A percentile compares a stretch with the other conserved stretches of the same genome.
Conservation (phyloP, 2,888 invertebrate genomes). For the Stictocephala bisonia region DNA sequence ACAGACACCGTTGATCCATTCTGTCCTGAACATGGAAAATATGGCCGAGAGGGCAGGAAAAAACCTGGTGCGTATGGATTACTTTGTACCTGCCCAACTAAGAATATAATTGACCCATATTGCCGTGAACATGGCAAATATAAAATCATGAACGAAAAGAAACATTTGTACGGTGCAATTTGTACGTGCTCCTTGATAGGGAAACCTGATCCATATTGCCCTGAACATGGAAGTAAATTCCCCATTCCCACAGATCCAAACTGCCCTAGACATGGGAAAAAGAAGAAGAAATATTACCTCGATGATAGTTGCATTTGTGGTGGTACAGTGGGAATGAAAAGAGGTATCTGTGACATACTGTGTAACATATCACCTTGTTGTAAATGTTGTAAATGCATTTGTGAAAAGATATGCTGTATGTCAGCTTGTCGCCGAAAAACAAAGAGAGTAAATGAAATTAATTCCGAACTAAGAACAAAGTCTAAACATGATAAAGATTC, state of each 20-base stretch:
- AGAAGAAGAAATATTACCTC: too few relatives aligned
- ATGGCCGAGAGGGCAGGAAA: neutral
- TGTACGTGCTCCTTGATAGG: neutral
- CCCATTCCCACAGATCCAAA: neutral
- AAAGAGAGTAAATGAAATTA: neutral
- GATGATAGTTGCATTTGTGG: neutral
- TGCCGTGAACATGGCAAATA: conserved; percentile 16
- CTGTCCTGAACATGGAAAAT: neutral
- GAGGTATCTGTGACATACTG: neutral
- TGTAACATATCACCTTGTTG: neutral
- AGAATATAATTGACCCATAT: neutral
- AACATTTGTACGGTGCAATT: neutral
- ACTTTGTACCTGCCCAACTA: conserved; percentile 4
- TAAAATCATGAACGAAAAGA: neutral
- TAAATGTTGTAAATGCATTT: conserved; percentile 7
- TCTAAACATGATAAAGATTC: neutral
- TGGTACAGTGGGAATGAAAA: neutral
- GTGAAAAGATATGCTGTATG: neutral
- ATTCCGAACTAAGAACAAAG: neutral
- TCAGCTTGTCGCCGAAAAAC: neutral
- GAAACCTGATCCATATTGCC: neutral
- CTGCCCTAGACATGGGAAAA: neutral
- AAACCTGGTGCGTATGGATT: neutral
- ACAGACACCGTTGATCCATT: neutral
- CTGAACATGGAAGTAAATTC: neutral